Base-by-base conservation (phyloP, 2,888 invertebrate genomes). In the Gasteruption jaculator region DNA sequence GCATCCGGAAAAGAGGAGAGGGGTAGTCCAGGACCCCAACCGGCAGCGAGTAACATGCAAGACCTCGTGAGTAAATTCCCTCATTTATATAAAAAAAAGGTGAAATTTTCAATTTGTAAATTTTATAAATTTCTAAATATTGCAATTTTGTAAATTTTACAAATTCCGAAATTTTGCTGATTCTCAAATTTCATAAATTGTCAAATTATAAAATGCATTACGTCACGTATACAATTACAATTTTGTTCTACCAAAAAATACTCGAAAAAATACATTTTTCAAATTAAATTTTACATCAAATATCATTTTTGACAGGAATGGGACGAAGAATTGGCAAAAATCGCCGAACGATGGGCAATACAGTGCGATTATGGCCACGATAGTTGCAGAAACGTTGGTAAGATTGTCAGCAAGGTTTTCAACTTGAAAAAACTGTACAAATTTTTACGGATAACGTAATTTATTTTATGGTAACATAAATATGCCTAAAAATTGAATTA, bases 281-380 rank as follows among this genome's bases (percentile, higher is more conserved):
- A n/a, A n/a, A 14, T 31, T 31, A 10, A n/a, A 4, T 31, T 14
- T 14, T 16, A 31, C 4, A 7, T 11, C 10, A 4, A 22, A 11
- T 35, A n/a, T 7, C 15, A 14, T 22, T 11, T 22, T 24, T 35
- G 22, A 19, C 20, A 61, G 58, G 2, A 3, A 36, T 66, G 66
- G 66, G 56, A 61, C 40, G 7, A 61, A 3, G 73, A 74, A 49
- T 47, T 75, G 24, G 72, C 66, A 0, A 8, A 19, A 0, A 55
- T 73, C 24, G 75, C 74, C 2, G 68, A 72, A 46, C 57, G 67
- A 35, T 75, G 74, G 74, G 72, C 71, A 5, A 60, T 65, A 31
- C 74, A 74, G 43, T 75, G 75, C 46, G 43, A 51, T 4, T 68
- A 57, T 37, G 52, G 47, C 1, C 69, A 74, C 43, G 74, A 75